phyloP scores from a whole-genome alignment of 2,113 vertebrate genomes.

The Lamprologus speciosus region DNA sequence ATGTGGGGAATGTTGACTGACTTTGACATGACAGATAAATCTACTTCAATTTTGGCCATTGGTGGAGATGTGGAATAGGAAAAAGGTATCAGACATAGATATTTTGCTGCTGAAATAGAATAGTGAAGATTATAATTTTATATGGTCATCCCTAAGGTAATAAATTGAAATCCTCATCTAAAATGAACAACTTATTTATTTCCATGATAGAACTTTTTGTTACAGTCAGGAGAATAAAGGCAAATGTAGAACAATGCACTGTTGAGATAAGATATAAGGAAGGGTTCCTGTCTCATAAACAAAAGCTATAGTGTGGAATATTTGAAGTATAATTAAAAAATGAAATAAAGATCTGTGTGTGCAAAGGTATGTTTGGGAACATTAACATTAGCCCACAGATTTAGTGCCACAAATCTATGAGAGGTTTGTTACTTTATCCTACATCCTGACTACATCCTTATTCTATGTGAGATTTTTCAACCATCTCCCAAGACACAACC shows the following conservation, averaged over 20 bases:
- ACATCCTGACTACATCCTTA: not conserved
- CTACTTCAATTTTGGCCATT: not conserved
- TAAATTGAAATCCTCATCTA: not conserved
- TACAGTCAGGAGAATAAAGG: not conserved
- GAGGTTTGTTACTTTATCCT: not conserved
- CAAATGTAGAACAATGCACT: not conserved
- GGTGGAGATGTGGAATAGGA: not conserved
- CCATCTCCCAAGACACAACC: not conserved
- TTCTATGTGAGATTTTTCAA: not conserved
- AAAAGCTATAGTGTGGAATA: not conserved
- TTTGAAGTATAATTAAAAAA: not conserved
- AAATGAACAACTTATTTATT: not conserved
- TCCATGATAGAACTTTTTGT: not conserved
- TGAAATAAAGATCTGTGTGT: not conserved
- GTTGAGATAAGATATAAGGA: not conserved
- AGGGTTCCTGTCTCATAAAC: not conserved
- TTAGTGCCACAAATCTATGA: not conserved
- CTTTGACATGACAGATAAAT: not conserved
- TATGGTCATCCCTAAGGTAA: not conserved
- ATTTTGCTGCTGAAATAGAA: not conserved
- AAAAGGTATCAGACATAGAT: not conserved
- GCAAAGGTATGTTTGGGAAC: not conserved
- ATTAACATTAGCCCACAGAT: not conserved
- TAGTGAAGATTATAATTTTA: not conserved
- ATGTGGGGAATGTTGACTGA: not conserved